These are phyloP conservation scores for Beroe forskalii DNA, from an alignment of 37 sponge, comb jelly and placozoan genomes.

Conservation along the genomic window DNA sequence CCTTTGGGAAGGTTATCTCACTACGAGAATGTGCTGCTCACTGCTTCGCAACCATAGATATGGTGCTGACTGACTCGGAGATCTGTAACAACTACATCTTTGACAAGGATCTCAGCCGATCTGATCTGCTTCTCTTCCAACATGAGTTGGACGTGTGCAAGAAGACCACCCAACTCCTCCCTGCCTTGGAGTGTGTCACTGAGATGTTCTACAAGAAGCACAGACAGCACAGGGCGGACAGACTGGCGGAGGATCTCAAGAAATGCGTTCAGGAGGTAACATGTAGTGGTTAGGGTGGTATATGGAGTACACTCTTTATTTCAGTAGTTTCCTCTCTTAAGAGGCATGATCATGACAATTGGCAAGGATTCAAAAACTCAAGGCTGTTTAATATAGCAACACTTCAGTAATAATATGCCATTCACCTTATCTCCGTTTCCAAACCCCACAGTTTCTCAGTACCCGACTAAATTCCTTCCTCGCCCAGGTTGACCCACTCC, in stretches of 20 bases:
- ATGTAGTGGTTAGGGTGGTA: no score
- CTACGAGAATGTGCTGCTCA: neutral
- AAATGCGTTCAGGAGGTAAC: neutral
- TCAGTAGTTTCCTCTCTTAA: no score
- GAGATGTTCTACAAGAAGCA: neutral
- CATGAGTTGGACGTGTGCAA: neutral
- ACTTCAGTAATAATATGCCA: no score
- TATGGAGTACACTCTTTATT: no score
- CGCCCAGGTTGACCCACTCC: neutral
- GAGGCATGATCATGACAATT: no score
- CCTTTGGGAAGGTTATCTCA: neutral
- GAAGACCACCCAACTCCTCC: neutral
- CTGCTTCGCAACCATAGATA: neutral
- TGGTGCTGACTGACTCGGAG: neutral
- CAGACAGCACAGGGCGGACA: neutral
- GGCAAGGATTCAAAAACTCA: no score
- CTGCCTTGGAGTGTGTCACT: neutral
- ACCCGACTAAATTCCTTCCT: no score
- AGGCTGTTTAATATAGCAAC: no score
- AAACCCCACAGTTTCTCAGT: no score
- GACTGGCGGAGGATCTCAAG: neutral
- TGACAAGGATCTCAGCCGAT: neutral
- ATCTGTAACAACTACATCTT: neutral
- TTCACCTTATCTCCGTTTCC: no score
- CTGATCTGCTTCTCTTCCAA: neutral